phyloP scores from a whole-genome alignment of 1,140 invertebrate genomes.

The Zaprionus vittiger region DNA sequence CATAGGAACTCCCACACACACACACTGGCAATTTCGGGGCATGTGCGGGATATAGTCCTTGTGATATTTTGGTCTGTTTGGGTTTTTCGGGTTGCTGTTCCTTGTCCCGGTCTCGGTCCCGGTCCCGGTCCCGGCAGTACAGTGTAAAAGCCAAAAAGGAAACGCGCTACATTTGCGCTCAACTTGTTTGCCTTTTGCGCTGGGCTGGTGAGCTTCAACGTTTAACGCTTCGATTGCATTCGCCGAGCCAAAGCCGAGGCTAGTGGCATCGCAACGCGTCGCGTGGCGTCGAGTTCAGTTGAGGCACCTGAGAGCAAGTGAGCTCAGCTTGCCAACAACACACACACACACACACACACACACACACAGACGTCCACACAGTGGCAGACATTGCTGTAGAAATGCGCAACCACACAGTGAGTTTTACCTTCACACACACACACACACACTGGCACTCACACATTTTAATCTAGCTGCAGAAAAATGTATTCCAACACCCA shows the following conservation, averaged over 20 bases:
- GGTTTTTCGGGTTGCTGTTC: slow-evolving; percentile 11
- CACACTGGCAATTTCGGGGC: slow-evolving; percentile 20
- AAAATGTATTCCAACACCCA: slow-evolving; percentile 43
- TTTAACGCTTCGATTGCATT: slow-evolving; percentile 75
- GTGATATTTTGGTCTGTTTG: not conserved
- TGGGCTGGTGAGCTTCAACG: slow-evolving; percentile 53
- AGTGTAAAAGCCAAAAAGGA: slow-evolving; percentile 71
- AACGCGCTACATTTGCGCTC: slow-evolving; percentile 77
- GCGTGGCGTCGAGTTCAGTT: not conserved
- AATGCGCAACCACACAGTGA: not conserved
- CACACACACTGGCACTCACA: not conserved
- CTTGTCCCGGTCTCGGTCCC: slow-evolving; percentile 17
- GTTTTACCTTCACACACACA: not conserved
- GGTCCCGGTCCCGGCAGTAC: slow-evolving; percentile 18
- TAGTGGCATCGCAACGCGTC: not conserved
- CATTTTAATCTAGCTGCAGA: slow-evolving; percentile 71
- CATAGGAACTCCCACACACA: slow-evolving; percentile 31
- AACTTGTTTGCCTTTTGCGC: slow-evolving; percentile 76
- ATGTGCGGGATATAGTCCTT: not conserved
- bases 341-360: slow-evolving; percentile 5
- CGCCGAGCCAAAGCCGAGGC: slow-evolving; percentile 39
- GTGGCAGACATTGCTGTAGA: not conserved
- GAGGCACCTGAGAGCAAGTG: slow-evolving; percentile 24
- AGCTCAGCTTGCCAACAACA: slow-evolving; percentile 13
- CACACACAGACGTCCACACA: not conserved